Evolutionary conservation across 2,797 vertebrate species (phyloP).

Genomic region (Pipistrellus kuhlii): DNA sequence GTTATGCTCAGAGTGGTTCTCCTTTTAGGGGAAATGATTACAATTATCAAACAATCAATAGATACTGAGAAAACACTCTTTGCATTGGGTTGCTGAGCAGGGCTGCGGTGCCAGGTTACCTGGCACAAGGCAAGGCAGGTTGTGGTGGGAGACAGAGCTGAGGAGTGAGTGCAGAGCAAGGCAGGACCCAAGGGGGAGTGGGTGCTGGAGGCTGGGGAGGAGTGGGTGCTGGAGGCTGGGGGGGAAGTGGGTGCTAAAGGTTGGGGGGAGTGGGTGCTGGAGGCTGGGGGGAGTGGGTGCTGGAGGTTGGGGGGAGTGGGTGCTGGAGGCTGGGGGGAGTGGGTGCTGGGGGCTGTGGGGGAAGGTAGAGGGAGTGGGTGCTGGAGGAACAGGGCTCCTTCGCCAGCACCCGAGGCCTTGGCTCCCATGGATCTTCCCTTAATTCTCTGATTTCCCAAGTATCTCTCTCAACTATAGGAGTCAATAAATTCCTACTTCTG

Average conservation of each 20-base stretch:
- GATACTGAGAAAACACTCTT: neutral
- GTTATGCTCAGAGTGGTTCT: neutral
- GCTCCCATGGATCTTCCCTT: neutral
- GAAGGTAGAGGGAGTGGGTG: too few relatives aligned
- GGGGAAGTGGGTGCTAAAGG: too few relatives aligned
- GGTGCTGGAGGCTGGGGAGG: too few relatives aligned
- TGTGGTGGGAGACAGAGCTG: neutral
- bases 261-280: too few relatives aligned
- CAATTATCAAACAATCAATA: constrained; percentile 1
- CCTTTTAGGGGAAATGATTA: neutral
- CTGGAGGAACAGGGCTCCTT: neutral
- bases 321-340: too few relatives aligned
- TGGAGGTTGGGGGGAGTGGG: too few relatives aligned
- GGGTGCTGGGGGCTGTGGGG: too few relatives aligned
- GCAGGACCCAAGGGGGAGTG: neutral
- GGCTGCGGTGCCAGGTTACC: neutral
- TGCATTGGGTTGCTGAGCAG: neutral
- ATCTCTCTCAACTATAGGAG: neutral
- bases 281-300: too few relatives aligned
- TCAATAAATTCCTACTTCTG: neutral
- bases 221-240: too few relatives aligned
- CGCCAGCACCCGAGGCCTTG: neutral
- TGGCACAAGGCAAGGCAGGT: neutral
- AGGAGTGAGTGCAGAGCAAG: neutral
- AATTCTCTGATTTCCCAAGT: neutral